Percentiles rank a stretch among this genome's conserved stretches.
These are phyloP conservation scores for Sander lucioperca DNA, from an alignment of 2,113 vertebrate species.

Conservation along the genomic window DNA sequence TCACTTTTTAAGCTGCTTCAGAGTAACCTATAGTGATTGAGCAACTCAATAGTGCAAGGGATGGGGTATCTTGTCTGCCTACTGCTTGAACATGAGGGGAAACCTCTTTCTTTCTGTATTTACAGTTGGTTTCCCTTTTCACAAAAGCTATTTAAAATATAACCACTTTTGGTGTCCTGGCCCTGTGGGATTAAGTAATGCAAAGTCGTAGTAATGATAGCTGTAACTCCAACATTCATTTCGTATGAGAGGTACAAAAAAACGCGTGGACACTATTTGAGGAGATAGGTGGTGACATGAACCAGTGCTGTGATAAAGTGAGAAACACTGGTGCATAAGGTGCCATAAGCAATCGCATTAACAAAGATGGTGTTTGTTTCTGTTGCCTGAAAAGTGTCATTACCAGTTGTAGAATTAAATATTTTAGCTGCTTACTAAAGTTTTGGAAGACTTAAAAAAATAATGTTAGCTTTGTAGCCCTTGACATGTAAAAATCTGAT, in stretches of 20 bases:
- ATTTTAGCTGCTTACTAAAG: background rate
- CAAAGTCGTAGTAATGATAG: background rate
- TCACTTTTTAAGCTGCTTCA: constrained; percentile 38
- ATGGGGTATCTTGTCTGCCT: background rate
- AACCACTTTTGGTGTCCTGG: no score
- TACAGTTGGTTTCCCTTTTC: background rate
- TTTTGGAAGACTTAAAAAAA: background rate
- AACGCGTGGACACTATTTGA: background rate
- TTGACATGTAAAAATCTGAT: background rate
- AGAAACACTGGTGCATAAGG: constrained; percentile 1
- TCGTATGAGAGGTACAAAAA: background rate
- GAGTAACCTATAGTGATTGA: constrained; percentile 31
- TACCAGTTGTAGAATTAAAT: background rate
- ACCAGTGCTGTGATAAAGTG: background rate
- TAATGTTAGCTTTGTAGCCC: no score
- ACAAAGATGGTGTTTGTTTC: background rate
- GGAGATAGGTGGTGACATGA: background rate
- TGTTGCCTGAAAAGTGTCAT: background rate
- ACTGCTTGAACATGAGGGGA: background rate
- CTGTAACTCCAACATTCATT: background rate
- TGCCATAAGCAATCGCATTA: background rate
- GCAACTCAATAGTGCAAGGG: background rate
- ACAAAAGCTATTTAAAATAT: constrained; percentile 5
- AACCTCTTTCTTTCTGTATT: background rate
- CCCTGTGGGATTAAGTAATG: background rate